Base-by-base conservation (phyloP, 2,888 invertebrate species). In the Tetrapedia diversipes region DNA sequence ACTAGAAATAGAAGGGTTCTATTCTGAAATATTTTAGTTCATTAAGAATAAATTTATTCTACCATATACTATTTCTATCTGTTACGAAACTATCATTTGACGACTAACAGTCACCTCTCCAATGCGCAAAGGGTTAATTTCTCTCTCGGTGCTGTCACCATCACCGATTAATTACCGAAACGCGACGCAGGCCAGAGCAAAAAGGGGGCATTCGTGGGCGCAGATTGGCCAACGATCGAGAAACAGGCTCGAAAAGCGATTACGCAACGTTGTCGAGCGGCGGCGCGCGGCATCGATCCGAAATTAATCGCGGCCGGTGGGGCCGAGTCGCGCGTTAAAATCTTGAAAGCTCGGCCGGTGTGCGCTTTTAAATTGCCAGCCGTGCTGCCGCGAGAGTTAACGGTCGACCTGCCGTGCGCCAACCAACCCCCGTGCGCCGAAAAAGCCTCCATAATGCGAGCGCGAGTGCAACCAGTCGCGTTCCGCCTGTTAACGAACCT, bases 361-460 rank as follows among this genome's bases (percentile, higher is more conserved):
- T 79, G 71, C 39, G 68, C 76, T 76, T 79, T 80, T 79, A 71
- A 80, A 79, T 79, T 79, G 59, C 67, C 45, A 43, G 37, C 54
- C 24, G 27, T 24, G 32, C 39, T 32, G 53, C 8, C 56, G 32
- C 53, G 37, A 34, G 57, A 27, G 57, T 59, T 54, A 45, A 71
- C 53, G 34, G 24, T 37, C 60, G 19, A 56, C 45, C 41, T n/a
- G 27, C 24, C 10, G 27, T 27, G 24, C 45, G 1, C 14, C 2
- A 32, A 19, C 34, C 37, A 19, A 8, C 45, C 1, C 22, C 16
- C 24, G 19, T 32, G 24, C 16, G 32, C 39, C 47, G 22, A 49
- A 61, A 73, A 73, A 37, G 54, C 61, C 16, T 19, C 32, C 22
- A 24, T 60, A 69, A 72, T 32, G 24, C 32, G 16, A 22, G 34